Evolutionary conservation across 2,888 invertebrate genomes (phyloP), one percentile per base, ranked within the genome.

Genomic region (Dysmachus trigonus): DNA sequence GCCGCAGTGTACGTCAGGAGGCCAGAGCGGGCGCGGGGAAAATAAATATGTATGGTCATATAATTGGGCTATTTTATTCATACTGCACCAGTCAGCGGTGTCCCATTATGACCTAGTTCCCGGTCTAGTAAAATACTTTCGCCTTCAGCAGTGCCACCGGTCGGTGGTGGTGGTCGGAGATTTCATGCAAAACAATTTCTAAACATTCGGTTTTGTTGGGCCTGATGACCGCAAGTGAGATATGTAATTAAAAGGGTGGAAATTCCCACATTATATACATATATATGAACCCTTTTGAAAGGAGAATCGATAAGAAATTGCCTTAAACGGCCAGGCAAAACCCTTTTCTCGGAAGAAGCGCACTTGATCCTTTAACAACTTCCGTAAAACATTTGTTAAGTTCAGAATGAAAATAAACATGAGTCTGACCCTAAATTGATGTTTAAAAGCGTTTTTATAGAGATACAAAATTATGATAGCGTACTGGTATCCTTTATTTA

Each of bases 171-270:
- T 27, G 77, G 77, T 35, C 10, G 33, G 77, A 13, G 41, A 41
- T 38, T 76, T 77, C 77, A 77, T 47, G 77, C 22, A 77, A 77
- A 77, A 77, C 77, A 38, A 77, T 38, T 77, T 62, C 62, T 62
- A 62, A 27, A 62, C 22, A 62, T 27, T 62, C 27, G 4, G 7
- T 27, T 53, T 22, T 62, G 18, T 22, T 27, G 62, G 27, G 62
- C 22, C 8, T 62, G 62, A 62, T 62, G 15, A 27, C 77, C 77
- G 10, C 77, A 27, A 77, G 15, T 73, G 31, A 30, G 31, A 33
- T n/a, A 30, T 73, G 27, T 77, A 77, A 77, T 77, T 77, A 77
- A 22, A n/a, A 15, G 77, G 77, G 27, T n/a, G 27, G 27, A 35
- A 38, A 35, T 7, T 22, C 27, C 62, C 62, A 27, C 62, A 22